Base-by-base conservation (phyloP, 2,113 vertebrate species). In the Notothenia coriiceps region DNA sequence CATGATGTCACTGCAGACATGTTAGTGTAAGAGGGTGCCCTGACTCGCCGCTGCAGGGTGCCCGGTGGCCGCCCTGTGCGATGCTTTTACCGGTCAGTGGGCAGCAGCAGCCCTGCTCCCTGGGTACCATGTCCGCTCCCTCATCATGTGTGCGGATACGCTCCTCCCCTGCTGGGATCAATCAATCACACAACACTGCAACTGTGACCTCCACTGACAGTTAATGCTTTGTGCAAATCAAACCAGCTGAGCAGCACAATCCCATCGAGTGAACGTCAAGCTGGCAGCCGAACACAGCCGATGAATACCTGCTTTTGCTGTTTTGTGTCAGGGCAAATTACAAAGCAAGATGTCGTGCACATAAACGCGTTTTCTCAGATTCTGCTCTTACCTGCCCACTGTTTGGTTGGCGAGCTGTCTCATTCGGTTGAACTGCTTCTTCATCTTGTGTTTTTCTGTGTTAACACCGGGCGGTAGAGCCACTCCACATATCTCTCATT, bases 371-470 rank as follows among this genome's bases (percentile, higher is more conserved):
- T 33, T 13, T 2, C 0, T 11, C 15, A 2, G 25, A 20, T 2
- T 2, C 47, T 22, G 25, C 35, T 61, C 95, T 92, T 95, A 97
- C 97, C 97, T 97, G 95, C 97, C 97, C 93, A 98, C 97, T 44
- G 96, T 98, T 93, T 98, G 97, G 96, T 97, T 98, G 94, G 97
- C 97, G 92, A 97, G 96, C 96, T 98, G 97, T 92, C 97, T 96
- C 97, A 98, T 97, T 83, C 97, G 96, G 89, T 98, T 97, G 95
- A 98, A 98, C 94, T 98, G 97, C 95, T 98, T 98, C 96, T 98
- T 98, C 97, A 98, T 98, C 93, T 92, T 96, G 92, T 85, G 84
- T 91, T 90, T 90, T 84, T 91, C 82, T 91, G 90, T 90, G 88
- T 90, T 88, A 90, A 86, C 91, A 87, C 85, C 90, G 76, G 76